Evolutionary conservation across 1,140 invertebrate species (phyloP).

Genomic region (Ctenoplectra terminalis): DNA sequence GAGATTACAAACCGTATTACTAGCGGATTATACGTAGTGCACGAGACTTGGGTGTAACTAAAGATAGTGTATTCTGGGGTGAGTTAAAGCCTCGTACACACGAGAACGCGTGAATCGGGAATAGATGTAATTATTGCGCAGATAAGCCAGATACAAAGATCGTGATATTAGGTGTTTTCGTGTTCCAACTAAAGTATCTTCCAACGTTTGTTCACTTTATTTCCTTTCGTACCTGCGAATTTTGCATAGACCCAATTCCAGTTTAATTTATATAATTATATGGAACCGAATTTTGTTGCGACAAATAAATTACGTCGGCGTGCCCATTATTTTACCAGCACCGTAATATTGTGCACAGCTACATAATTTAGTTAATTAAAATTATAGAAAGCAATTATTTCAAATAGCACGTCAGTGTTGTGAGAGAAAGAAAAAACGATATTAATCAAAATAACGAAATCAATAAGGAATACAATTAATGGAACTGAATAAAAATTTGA

Average conservation of each 20-base stretch:
- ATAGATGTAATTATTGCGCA: neutral
- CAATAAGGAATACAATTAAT: no score
- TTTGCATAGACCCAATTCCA: neutral
- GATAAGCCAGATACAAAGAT: neutral
- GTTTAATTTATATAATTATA: neutral
- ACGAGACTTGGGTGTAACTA: slow-evolving; percentile 25
- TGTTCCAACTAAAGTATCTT: neutral
- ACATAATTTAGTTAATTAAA: neutral
- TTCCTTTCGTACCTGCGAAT: neutral
- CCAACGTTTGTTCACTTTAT: neutral
- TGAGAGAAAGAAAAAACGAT: neutral
- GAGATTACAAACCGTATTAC: slow-evolving; percentile 44
- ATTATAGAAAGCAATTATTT: neutral
- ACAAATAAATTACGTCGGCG: neutral
- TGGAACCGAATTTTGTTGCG: neutral
- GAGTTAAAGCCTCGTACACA: neutral
- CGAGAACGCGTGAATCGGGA: neutral
- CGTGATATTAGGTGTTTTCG: neutral
- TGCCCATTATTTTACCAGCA: neutral
- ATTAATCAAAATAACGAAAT: neutral
- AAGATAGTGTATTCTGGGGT: slow-evolving; percentile 14
- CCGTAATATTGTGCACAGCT: neutral
- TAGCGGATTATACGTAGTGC: slow-evolving; percentile 22
- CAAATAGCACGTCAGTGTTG: neutral
- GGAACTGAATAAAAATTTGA: no score